Base-by-base conservation (phyloP, 1,140 invertebrate species). In the Drosophila nikananu region DNA sequence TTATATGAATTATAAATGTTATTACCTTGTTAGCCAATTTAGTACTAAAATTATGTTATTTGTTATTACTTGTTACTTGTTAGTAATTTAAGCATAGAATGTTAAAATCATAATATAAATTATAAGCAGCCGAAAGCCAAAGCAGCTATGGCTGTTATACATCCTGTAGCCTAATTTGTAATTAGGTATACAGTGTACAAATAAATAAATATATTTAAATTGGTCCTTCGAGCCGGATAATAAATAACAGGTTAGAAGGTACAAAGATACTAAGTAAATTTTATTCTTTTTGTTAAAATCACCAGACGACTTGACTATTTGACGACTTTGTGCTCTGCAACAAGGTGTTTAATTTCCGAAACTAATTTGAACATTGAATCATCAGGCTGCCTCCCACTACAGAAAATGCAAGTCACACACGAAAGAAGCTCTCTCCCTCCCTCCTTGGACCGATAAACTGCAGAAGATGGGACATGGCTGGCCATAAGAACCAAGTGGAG, bases 371-470 rank as follows among this genome's bases (percentile, higher is more conserved):
- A 57, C 39, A 57, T 57, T 57, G 54, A 57, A 39, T 57, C 21
- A n/a, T 57, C 54, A n/a, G 21, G 35, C 54, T 17, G 10, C 21
- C 25, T 57, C 0, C 15, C 54, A 57, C 54, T n/a, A n/a, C n/a
- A n/a, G 15, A 57, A 57, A 57, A 57, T 57, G 54, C 54, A 57
- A 57, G 54, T 57, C 54, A 57, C 54, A 57, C 54, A n/a, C 35
- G 15, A 17, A 35, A 21, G 10, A 7, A 4, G 51, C 19, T 5
- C 25, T n/a, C 9, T 3, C 30, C 4, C 30, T 3, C 32, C 13
- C 49, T 35, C 5, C 23, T 7, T 25, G 7, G 15, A 13, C 2
- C 54, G 54, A 57, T 57, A 57, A 57, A 57, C 15, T 57, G 54
- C 54, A 39, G 54, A 7, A 57, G 54, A 57, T 57, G 23, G 21